Evolutionary conservation across 2,113 vertebrate genomes (phyloP).

Genomic region (Ailurus styani): DNA sequence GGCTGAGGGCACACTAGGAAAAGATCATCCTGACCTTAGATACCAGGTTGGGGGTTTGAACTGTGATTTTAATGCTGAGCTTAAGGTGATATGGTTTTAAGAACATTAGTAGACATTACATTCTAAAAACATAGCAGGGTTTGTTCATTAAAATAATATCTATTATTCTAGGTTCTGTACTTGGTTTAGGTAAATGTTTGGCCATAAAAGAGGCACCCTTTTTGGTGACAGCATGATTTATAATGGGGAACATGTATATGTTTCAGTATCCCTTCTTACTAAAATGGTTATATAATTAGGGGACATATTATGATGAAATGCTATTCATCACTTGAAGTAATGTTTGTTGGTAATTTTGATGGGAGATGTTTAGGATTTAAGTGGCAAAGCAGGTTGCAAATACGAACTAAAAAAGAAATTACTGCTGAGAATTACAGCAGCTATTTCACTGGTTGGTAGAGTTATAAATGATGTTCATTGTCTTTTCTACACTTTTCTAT

Average conservation of each 20-base stretch:
- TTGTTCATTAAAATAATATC: background rate
- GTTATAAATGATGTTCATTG: background rate
- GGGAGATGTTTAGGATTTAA: background rate
- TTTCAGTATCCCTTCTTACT: background rate
- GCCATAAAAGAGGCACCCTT: background rate
- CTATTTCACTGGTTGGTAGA: background rate
- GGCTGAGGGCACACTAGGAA: background rate
- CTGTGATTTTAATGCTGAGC: background rate
- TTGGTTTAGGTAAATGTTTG: background rate
- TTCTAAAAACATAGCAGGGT: background rate
- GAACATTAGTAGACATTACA: no score
- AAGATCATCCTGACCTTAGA: background rate
- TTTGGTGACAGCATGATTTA: background rate
- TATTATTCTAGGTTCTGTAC: background rate
- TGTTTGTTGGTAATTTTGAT: background rate
- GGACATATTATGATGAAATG: background rate
- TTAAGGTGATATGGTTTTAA: background rate
- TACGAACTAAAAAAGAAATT: background rate
- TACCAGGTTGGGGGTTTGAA: background rate
- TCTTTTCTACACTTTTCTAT: background rate
- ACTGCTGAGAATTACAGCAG: background rate
- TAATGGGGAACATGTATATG: accelerated
- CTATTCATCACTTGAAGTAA: background rate
- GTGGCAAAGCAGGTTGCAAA: background rate
- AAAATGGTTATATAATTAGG: background rate